These are phyloP conservation scores for Sebastes aleutianus DNA, from an alignment of 2,797 vertebrate species.

Conservation along the genomic window DNA sequence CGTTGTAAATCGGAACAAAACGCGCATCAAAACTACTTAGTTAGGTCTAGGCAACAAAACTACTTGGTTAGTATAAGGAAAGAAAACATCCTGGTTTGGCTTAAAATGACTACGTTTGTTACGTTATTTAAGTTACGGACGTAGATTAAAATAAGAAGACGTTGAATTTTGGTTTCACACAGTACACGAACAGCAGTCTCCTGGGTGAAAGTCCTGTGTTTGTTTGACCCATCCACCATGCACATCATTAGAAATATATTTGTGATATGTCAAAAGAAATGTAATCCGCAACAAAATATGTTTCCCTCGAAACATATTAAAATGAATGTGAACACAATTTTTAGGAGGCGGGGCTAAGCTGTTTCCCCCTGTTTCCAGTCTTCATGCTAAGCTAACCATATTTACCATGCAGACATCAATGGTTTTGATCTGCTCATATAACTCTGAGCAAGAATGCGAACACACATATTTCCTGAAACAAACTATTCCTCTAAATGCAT, in stretches of 20 bases:
- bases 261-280: not conserved
- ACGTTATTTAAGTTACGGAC: too few species aligned
- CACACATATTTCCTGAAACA: not conserved
- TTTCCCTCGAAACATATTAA: too few species aligned
- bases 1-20: too few species aligned
- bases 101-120: too few species aligned
- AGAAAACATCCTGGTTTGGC: too few species aligned
- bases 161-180: not conserved
- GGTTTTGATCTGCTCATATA: not conserved
- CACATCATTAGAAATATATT: not conserved
- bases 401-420: not conserved
- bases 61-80: fast-evolving
- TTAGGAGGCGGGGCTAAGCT: too few species aligned
- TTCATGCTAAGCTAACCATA: slow-evolving; percentile 1
- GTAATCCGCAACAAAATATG: not conserved
- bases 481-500: not conserved
- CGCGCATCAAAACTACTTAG: too few species aligned
- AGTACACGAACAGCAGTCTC: not conserved
- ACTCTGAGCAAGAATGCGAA: not conserved
- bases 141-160: too few species aligned
- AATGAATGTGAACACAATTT: too few species aligned
- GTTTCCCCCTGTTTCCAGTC: not conserved
- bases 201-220: not conserved
- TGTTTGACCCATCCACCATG: not conserved
- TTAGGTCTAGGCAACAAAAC: too few species aligned